Evolutionary conservation across 2,888 invertebrate species (phyloP), one percentile per base, ranked within the genome.

Genomic region (Drosophila fulvimacula): DNA sequence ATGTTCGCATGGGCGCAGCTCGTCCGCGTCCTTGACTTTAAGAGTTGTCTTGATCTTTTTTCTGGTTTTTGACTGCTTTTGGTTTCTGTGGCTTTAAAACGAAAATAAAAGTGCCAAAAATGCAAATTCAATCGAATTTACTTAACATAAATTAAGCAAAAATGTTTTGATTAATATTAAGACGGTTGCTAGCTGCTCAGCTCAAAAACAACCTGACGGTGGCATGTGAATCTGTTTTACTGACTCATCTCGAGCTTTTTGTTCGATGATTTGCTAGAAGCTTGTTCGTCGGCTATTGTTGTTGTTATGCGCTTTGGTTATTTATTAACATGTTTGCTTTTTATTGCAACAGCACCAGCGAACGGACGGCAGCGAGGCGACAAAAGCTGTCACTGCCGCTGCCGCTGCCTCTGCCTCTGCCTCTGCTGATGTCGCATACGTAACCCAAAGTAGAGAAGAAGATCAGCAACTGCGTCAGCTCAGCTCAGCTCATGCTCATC

Each of bases 311-410:
- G 76, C 76, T 76, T 71, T 71, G 67, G 81, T 75, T 81, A 75
- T 79, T 89, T 89, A 88, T 87, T 81, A 81, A 74, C 87, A 79
- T 83, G 83, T 81, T 82, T 79, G 69, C 41, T 76, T 83, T 84
- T 88, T 80, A 81, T 82, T 80, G 83, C 81, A 81, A 64, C 75
- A 53, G 65, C 73, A 21, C 21, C 68, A 48, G 60, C 42, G 19
- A 63, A 52, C 58, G 57, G 34, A 46, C 44, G 27, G 27, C 27
- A 46, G 7, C 38, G 61, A 69, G 73, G 55, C 67, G 65, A 66
- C 68, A 71, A 82, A 85, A 80, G 73, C 61, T 67, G 82, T 73
- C 73, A 48, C 69, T 62, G 64, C 49, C 73, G 51, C 49, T 17
- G 39, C 17, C 17, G 3, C 17, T 39, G 9, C 39, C 39, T 3